Evolutionary conservation across 2,797 vertebrate genomes (phyloP).

Genomic region (Natrix natrix): DNA sequence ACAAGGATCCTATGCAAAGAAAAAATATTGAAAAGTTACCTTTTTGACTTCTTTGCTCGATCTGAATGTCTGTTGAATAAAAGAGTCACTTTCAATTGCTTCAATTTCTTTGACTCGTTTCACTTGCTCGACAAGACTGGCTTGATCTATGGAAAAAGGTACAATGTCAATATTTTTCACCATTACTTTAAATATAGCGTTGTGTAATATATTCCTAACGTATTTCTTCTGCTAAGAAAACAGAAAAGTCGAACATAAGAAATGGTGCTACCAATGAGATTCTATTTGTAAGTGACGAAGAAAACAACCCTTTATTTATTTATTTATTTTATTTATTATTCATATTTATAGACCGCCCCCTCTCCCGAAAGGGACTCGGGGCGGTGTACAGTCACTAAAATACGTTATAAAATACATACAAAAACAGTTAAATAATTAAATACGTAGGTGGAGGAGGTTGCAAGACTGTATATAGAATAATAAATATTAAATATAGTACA

Average conservation of each 20-base stretch:
- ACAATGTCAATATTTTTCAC: conserved; percentile 37
- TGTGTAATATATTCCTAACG: conserved; percentile 7
- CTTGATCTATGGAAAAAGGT: conserved; percentile 80
- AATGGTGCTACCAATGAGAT: background rate
- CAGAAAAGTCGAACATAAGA: conserved; percentile 6
- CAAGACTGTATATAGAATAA: no score
- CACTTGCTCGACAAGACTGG: conserved; percentile 90
- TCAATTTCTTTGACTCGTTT: conserved; percentile 96
- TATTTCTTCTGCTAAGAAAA: conserved; percentile 39
- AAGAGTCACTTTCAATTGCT: conserved; percentile 95
- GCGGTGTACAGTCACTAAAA: no score
- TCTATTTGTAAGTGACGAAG: background rate
- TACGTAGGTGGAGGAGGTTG: no score
- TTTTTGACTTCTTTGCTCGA: conserved; percentile 91
- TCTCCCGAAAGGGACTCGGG: no score
- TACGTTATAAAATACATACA: no score
- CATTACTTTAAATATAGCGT: conserved; percentile 3
- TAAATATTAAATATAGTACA: no score
- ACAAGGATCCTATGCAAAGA: conserved; percentile 30
- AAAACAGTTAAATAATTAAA: no score
- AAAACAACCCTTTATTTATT: background rate
- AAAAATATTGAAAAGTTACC: conserved; percentile 73
- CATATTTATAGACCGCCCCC: no score
- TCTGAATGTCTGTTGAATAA: conserved; percentile 94
- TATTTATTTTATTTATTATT: no score